Percentiles rank a stretch among this genome's conserved stretches.
Conservation (phyloP, 2,888 invertebrate genomes). For the Torymus texanus region DNA sequence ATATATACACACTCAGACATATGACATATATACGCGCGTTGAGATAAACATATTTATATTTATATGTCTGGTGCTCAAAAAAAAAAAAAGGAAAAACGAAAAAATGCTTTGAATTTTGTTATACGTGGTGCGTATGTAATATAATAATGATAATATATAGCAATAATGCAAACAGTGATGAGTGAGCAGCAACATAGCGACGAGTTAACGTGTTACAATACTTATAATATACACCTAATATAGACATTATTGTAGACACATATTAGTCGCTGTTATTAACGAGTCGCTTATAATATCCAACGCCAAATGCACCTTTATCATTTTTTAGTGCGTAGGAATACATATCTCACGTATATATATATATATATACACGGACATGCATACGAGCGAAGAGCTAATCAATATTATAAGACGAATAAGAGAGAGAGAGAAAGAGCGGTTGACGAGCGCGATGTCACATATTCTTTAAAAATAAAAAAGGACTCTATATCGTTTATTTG, state of each 20-base stretch:
- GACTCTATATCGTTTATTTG: conserved; percentile 17
- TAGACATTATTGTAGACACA: background rate
- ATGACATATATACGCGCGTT: too few relatives aligned
- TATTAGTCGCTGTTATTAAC: conserved; percentile 31
- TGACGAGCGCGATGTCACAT: too few relatives aligned
- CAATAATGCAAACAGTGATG: too few relatives aligned
- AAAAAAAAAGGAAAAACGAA: background rate
- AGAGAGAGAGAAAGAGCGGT: conserved; percentile 25
- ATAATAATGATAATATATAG: too few relatives aligned
- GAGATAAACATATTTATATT: too few relatives aligned
- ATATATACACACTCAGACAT: background rate
- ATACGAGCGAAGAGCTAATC: conserved; percentile 21
- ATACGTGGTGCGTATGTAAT: too few relatives aligned
- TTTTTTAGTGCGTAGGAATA: conserved; percentile 27
- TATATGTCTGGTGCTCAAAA: too few relatives aligned
- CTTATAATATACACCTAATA: too few relatives aligned
- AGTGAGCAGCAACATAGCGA: too few relatives aligned
- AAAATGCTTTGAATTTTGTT: conserved; percentile 23
- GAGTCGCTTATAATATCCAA: conserved; percentile 32
- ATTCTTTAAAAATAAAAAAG: background rate
- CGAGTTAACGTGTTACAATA: too few relatives aligned
- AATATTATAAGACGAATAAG: conserved; percentile 48
- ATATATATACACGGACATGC: too few relatives aligned
- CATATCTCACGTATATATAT: too few relatives aligned
- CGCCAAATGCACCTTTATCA: conserved; percentile 40